These are phyloP conservation scores for Orthonyx spaldingii DNA, from an alignment of 2,113 vertebrate species.

Conservation along the genomic window DNA sequence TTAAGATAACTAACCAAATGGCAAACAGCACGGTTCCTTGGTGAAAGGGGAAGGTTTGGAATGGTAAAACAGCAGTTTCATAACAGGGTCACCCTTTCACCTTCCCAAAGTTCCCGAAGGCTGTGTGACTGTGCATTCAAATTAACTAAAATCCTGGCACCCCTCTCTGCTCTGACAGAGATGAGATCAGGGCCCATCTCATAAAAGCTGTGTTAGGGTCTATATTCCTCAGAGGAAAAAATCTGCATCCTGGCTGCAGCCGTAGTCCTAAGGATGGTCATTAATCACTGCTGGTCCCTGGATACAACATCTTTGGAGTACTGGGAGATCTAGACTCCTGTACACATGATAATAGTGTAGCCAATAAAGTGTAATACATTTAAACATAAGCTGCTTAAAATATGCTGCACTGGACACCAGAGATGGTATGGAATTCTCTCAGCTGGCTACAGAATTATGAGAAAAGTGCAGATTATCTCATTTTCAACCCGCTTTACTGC, in stretches of 20 bases:
- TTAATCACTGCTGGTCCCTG: background rate
- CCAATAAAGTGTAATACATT: background rate
- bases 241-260: background rate
- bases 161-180: background rate
- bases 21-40: background rate
- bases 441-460: background rate
- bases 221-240: background rate
- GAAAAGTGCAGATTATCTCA: background rate
- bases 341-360: background rate
- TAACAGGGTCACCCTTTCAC: background rate
- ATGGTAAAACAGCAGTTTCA: background rate
- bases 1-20: background rate
- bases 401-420: background rate
- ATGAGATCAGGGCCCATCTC: background rate
- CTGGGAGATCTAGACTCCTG: background rate
- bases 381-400: background rate
- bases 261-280: background rate
- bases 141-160: background rate
- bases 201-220: background rate
- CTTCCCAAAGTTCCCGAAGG: background rate
- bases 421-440: background rate
- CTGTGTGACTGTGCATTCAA: background rate
- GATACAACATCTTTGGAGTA: background rate
- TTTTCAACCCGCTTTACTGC: background rate
- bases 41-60: background rate